Base-by-base conservation (phyloP, 2,797 vertebrate species). In the Spinus olivaceus region DNA sequence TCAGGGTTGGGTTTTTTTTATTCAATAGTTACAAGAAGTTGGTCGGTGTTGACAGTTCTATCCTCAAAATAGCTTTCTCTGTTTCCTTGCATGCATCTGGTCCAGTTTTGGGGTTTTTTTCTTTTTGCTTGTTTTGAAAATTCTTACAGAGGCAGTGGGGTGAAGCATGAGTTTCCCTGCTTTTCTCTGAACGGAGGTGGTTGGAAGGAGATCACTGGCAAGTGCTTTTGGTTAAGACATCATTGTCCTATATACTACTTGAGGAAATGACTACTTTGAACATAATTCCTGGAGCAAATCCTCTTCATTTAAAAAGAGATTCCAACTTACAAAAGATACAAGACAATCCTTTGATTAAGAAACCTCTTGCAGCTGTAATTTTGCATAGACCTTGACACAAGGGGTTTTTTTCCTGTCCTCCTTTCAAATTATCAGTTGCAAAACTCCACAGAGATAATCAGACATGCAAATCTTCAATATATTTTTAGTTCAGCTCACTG, bases 401-500 rank as follows among this genome's bases (percentile, higher is more conserved):
- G 33, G 41, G 22, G 1, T 0, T 22, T 66, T 88, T 92, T 83
- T 88, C 21, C 54, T 59, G 24, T 73, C 19, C n/a, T 88, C 33
- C 66, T 88, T 88, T 94, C 79, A 88, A 85, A 70, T 82, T 78
- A 23, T 49, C 24, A 24, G 41, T 94, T 88, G 63, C 82, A 86
- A 64, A 92, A 94, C 70, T 91, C 66, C 51, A 27, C 66, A 25
- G 59, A 83, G 73, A 72, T 90, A 90, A 94, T 95, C 92, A 96
- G 90, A 88, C 90, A 95, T 95, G 90, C 88, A 95, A 94, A 96
- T 96, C 60, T 53, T 60, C 2, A 1, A 35, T 90, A 23, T 90
- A 92, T 95, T 88, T 96, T 96, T 95, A 94, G 92, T 85, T 88
- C 60, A 53, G 2, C 64, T 95, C 1, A 2, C 66, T 95, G 92